A percentile compares a stretch with the other conserved stretches of the same genome.
Evolutionary conservation across 2,113 vertebrate species (phyloP).

Genomic region (Chelonoidis abingdonii): DNA sequence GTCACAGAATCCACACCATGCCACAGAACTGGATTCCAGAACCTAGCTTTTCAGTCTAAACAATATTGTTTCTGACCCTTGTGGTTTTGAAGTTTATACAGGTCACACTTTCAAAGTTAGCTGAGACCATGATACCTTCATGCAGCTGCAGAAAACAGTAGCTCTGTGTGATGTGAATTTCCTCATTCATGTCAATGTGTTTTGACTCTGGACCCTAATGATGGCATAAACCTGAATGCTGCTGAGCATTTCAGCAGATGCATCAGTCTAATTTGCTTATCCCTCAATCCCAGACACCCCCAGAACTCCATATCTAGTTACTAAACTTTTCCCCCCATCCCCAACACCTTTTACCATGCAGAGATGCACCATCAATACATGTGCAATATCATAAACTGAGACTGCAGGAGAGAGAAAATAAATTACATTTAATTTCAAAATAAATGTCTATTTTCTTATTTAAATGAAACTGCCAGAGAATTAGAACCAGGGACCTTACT

Average conservation of each 20-base stretch:
- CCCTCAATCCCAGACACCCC: not conserved
- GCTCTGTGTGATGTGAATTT: not conserved
- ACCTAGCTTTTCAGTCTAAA: not conserved
- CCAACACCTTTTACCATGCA: not conserved
- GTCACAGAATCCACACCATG: not conserved
- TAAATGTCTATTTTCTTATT: not conserved
- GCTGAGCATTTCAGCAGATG: not conserved
- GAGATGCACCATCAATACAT: not conserved
- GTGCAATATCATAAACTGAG: not conserved
- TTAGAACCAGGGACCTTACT: not conserved
- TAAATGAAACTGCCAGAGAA: not conserved
- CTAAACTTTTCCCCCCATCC: not conserved
- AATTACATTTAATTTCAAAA: not conserved
- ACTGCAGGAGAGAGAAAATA: not conserved
- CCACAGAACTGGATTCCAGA: not conserved
- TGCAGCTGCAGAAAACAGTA: not conserved
- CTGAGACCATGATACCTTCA: not conserved
- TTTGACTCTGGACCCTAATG: not conserved
- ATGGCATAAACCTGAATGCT: not conserved
- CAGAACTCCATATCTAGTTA: not conserved
- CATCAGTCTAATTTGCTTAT: not conserved
- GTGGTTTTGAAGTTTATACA: not conserved
- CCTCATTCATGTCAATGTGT: not conserved
- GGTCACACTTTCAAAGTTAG: not conserved
- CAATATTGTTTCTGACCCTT: not conserved